A percentile compares a stretch with the other conserved stretches of the same genome.
Evolutionary conservation across 2,797 vertebrate species (phyloP).

Genomic region (Harpia harpyja): DNA sequence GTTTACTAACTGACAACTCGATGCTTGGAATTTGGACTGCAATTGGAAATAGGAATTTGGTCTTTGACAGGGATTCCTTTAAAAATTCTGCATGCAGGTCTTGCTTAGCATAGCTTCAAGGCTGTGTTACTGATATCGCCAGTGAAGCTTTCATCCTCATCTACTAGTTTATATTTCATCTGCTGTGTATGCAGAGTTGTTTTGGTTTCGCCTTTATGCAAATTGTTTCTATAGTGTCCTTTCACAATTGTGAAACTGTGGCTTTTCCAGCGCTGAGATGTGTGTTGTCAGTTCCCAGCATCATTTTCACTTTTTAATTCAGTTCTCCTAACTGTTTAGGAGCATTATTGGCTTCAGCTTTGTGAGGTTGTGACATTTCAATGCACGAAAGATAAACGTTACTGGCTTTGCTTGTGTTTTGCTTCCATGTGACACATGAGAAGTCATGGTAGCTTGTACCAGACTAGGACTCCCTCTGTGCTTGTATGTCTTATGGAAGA

Average conservation of each 20-base stretch:
- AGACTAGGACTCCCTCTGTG: neutral
- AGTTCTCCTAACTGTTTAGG: neutral
- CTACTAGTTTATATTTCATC: neutral
- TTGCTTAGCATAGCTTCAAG: neutral
- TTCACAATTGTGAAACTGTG: neutral
- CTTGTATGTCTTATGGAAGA: neutral
- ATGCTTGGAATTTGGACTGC: neutral
- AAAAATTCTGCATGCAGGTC: neutral
- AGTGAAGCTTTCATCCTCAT: neutral
- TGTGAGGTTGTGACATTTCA: neutral
- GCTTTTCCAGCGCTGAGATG: neutral
- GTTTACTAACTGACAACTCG: neutral
- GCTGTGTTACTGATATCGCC: neutral
- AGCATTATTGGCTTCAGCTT: neutral
- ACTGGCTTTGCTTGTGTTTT: neutral
- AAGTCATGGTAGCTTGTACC: neutral
- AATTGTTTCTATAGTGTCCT: neutral
- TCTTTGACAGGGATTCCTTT: neutral
- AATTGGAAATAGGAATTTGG: neutral
- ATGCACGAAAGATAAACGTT: neutral
- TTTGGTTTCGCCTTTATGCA: neutral
- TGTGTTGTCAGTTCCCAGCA: neutral
- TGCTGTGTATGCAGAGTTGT: neutral
- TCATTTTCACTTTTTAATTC: neutral
- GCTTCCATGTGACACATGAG: neutral